phyloP scores from a whole-genome alignment of 2,888 invertebrate genomes.

The Pachliopta kotzebuea region DNA sequence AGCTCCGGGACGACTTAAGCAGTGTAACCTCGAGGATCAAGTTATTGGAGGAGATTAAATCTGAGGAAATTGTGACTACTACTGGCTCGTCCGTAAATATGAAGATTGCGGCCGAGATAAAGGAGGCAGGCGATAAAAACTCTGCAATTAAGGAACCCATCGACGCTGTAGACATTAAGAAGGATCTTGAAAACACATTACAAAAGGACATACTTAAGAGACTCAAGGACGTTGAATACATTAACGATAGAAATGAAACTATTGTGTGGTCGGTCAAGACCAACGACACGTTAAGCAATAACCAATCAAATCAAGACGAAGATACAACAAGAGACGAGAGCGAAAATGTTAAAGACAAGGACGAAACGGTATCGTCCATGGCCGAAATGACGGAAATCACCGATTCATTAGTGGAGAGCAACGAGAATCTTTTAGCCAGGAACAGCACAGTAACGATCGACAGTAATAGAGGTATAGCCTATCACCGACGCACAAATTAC shows the following conservation, averaged over 20 bases:
- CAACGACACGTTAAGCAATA: conserved; percentile 37
- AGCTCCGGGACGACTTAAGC: conserved; percentile 56
- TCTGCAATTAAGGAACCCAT: background rate
- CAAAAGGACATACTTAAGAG: conserved; percentile 51
- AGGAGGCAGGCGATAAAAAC: background rate
- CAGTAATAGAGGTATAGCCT: conserved; percentile 67
- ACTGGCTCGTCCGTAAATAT: conserved; percentile 35
- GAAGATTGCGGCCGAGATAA: background rate
- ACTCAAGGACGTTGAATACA: conserved; percentile 53
- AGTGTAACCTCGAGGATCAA: conserved; percentile 65
- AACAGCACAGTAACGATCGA: conserved; percentile 62
- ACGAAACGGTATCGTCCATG: conserved; percentile 9
- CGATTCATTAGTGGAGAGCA: conserved; percentile 16
- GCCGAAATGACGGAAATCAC: conserved; percentile 6
- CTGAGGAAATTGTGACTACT: conserved; percentile 50
- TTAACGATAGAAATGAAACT: conserved; percentile 53
- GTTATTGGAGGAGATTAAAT: conserved; percentile 55
- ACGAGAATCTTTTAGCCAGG: conserved; percentile 38
- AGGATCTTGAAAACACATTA: conserved; percentile 42
- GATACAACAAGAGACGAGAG: background rate
- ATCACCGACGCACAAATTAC: conserved; percentile 69
- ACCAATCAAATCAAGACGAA: conserved; percentile 29
- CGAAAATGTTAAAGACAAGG: background rate
- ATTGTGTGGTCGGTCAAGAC: conserved; percentile 56
- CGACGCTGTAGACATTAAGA: conserved; percentile 34